Evolutionary conservation across 2,888 invertebrate species (phyloP).

Genomic region (Acrocyrtus sp.): DNA sequence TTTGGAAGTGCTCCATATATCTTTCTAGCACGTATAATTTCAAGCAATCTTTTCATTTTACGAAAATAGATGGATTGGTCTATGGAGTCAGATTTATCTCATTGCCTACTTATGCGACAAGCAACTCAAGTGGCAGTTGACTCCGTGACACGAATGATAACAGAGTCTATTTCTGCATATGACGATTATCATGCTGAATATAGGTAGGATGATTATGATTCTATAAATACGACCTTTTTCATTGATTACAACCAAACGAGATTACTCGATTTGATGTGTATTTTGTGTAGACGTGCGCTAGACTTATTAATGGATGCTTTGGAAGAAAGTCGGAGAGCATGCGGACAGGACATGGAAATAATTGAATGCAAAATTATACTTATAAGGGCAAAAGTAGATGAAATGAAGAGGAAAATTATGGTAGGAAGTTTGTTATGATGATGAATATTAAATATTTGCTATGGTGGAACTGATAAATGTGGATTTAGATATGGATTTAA

Average conservation of each 20-base stretch:
- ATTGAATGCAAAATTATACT: constrained; percentile 54
- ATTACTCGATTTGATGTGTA: constrained; percentile 6
- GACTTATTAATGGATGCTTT: constrained; percentile 50
- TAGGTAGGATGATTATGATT: constrained; percentile 36
- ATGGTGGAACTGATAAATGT: background rate
- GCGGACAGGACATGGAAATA: constrained; percentile 47
- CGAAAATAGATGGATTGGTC: constrained; percentile 22
- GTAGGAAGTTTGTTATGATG: constrained; percentile 19
- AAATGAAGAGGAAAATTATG: constrained; percentile 51
- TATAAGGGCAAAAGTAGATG: constrained; percentile 49
- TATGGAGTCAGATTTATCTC: constrained; percentile 46
- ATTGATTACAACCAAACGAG: no score
- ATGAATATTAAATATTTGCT: no score
- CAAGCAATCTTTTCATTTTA: background rate
- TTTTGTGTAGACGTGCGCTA: constrained; percentile 34
- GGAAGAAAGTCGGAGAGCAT: constrained; percentile 49
- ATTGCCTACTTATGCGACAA: constrained; percentile 53
- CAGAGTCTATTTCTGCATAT: constrained; percentile 52
- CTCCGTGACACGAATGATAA: constrained; percentile 57
- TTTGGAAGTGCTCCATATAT: no score
- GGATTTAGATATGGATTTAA: background rate
- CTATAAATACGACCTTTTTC: background rate
- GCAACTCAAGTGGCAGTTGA: constrained; percentile 55
- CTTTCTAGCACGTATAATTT: no score
- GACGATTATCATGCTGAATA: constrained; percentile 58